Percentiles rank a stretch among this genome's conserved stretches.
phyloP scores from a whole-genome alignment of 2,888 invertebrate genomes.

The Ischnura elegans region DNA sequence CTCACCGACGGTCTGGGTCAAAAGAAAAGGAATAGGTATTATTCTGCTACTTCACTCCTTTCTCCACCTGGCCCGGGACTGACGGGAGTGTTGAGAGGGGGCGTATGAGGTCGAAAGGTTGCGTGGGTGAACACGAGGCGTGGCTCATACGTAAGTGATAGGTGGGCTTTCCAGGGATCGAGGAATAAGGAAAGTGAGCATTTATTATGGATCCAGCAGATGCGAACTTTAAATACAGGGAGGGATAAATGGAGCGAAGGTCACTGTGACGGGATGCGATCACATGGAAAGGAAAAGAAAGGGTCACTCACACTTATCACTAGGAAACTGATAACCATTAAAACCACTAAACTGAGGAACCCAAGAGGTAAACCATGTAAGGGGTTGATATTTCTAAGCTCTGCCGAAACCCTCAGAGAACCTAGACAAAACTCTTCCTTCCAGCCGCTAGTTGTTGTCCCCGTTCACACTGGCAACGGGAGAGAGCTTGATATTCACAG shows the following conservation, averaged over 20 bases:
- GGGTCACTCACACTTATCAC: neutral
- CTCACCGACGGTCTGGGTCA: neutral
- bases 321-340: neutral
- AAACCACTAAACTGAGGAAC: neutral
- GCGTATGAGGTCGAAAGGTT: neutral
- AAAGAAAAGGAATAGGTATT: neutral
- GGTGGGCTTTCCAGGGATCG: neutral
- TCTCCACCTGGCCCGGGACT: neutral
- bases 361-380: neutral
- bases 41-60: neutral
- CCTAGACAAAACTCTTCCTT: neutral
- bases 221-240: neutral
- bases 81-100: neutral
- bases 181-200: neutral
- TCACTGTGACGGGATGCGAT: neutral
- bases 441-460: neutral
- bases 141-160: neutral
- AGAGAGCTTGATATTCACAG: neutral
- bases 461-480: neutral
- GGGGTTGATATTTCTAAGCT: neutral
- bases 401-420: neutral
- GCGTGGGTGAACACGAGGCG: conserved; percentile 15
- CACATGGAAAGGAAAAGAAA: neutral
- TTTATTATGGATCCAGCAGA: neutral
- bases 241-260: neutral